Evolutionary conservation across 2,888 invertebrate species (phyloP).

Genomic region (Drosophila hamatofila): DNA sequence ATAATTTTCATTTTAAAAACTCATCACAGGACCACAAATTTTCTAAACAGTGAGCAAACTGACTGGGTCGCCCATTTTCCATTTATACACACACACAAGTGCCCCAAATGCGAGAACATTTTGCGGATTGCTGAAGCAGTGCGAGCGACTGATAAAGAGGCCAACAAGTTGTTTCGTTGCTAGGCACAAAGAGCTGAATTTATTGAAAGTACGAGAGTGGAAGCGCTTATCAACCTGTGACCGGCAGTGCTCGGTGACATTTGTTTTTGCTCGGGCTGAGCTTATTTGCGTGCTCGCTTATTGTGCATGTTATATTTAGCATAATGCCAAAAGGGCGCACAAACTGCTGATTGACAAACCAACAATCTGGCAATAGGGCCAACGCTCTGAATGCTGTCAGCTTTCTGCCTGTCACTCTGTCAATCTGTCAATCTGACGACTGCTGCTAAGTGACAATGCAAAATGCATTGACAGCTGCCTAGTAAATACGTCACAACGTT

Average conservation of each 20-base stretch:
- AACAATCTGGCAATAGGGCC: conserved; percentile 37
- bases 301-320: conserved; percentile 62
- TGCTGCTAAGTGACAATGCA: conserved; percentile 46
- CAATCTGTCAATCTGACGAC: conserved; percentile 16
- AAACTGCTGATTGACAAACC: conserved; percentile 43
- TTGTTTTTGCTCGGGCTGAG: conserved; percentile 27
- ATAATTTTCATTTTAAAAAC: background rate
- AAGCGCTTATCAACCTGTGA: conserved; percentile 52
- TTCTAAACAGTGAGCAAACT: background rate
- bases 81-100: background rate
- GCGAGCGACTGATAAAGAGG: conserved; percentile 27
- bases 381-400: conserved; percentile 17
- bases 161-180: conserved; percentile 15
- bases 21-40: background rate
- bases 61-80: background rate
- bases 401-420: conserved; percentile 10
- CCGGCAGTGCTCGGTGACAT: conserved; percentile 40
- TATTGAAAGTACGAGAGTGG: background rate
- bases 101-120: background rate
- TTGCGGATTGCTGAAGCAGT: background rate
- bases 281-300: conserved; percentile 36
- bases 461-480: conserved; percentile 49
- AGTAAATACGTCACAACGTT: conserved; percentile 36
- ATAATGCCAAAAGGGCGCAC: conserved; percentile 61
- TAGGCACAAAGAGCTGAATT: conserved; percentile 34